These are phyloP conservation scores for Steinernema feltiae DNA, from an alignment of 1,140 invertebrate genomes.

Conservation along the genomic window DNA sequence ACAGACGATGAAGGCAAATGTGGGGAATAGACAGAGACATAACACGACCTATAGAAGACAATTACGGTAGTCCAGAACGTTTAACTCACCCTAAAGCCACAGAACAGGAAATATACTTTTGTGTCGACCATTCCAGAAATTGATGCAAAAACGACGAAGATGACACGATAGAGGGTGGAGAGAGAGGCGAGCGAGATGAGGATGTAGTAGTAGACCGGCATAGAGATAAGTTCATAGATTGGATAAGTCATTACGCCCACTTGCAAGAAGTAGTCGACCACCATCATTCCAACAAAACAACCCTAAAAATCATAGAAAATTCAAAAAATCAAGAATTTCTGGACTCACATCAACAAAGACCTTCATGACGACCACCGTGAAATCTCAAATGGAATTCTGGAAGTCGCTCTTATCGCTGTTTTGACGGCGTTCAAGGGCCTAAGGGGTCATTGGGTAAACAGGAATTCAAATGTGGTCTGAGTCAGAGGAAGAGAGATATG, in stretches of 20 bases:
- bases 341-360: not conserved
- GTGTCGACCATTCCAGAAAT: not conserved
- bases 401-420: too few species aligned
- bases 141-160: not conserved
- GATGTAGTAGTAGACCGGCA: not conserved
- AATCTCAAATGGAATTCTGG: too few species aligned
- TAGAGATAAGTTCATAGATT: not conserved
- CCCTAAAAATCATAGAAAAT: not conserved
- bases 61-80: not conserved
- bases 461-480: too few species aligned
- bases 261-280: not conserved
- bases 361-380: too few species aligned
- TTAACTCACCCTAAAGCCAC: not conserved
- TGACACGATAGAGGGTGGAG: not conserved
- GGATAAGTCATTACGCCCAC: not conserved
- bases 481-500: too few species aligned
- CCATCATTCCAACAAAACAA: not conserved
- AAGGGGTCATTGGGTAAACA: too few species aligned
- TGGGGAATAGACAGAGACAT: not conserved
- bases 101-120: not conserved
- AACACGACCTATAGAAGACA: not conserved
- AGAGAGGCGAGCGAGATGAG: not conserved
- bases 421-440: too few species aligned
- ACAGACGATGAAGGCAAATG: not conserved
- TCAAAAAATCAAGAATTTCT: not conserved